Evolutionary conservation across 2,888 invertebrate genomes (phyloP).

Genomic region (Danaus chrysippus): DNA sequence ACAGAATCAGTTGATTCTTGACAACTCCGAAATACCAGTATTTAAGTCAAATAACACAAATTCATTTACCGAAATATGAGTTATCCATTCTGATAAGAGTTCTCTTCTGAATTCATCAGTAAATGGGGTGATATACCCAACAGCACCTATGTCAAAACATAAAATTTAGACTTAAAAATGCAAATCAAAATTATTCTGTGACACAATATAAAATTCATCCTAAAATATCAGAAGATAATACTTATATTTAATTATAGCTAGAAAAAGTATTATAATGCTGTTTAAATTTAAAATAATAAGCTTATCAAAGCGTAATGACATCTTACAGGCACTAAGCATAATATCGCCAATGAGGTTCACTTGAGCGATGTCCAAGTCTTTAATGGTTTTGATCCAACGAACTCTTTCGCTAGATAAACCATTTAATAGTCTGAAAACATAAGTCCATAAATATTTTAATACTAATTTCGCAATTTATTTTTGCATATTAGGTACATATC

Average conservation of each 20-base stretch:
- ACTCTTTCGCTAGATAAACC: slow-evolving; percentile 85
- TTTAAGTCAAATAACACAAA: not conserved
- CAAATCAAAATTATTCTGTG: no score
- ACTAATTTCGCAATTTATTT: not conserved
- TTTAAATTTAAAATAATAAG: no score
- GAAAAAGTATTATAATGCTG: no score
- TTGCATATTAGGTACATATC: no score
- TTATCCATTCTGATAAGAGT: slow-evolving; percentile 79
- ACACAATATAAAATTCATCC: no score
- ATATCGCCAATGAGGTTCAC: slow-evolving; percentile 85
- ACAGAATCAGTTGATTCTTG: not conserved
- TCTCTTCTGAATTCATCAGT: slow-evolving; percentile 81
- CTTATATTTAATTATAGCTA: no score
- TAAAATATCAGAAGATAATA: no score
- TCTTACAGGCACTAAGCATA: slow-evolving; percentile 80
- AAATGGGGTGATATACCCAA: slow-evolving; percentile 90
- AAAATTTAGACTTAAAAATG: not conserved
- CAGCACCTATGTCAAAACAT: slow-evolving; percentile 74
- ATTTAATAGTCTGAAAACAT: slow-evolving; percentile 71
- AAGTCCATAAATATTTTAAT: not conserved
- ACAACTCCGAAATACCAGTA: not conserved
- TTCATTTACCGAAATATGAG: slow-evolving; percentile 56
- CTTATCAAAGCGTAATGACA: slow-evolving; percentile 1
- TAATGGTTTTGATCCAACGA: slow-evolving; percentile 85
- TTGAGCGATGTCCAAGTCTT: slow-evolving; percentile 73